Conservation (phyloP, 2,797 vertebrate genomes). For the Acomys russatus region DNA sequence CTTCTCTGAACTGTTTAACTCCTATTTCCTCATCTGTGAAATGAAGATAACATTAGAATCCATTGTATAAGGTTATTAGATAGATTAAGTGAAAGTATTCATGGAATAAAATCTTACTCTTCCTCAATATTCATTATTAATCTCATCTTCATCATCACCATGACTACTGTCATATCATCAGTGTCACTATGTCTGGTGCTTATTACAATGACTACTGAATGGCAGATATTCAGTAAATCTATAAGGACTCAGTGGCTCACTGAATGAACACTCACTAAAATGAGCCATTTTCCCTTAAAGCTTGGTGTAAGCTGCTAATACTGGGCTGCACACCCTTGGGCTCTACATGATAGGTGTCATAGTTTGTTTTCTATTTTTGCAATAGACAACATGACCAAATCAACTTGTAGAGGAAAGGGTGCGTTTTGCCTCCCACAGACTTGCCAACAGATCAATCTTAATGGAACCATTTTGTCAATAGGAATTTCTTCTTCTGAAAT, state of each 20-base stretch:
- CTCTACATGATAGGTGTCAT: background rate
- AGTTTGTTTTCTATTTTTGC: background rate
- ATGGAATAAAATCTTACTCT: background rate
- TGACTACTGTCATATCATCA: background rate
- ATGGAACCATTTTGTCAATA: background rate
- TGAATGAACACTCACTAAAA: background rate
- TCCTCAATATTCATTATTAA: background rate
- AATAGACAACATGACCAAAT: background rate
- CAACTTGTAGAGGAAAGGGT: background rate
- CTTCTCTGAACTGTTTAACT: constrained; percentile 14
- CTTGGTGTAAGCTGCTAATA: background rate
- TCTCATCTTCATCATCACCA: background rate
- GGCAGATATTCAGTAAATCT: background rate
- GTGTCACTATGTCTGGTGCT: background rate
- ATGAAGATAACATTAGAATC: constrained; percentile 8
- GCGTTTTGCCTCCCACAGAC: background rate
- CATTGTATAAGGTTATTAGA: background rate
- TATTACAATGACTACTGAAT: background rate
- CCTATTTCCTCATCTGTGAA: constrained; percentile 49
- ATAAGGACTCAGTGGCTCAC: no score
- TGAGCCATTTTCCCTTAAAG: background rate
- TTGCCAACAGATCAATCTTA: background rate
- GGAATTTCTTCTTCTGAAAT: background rate
- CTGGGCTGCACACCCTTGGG: background rate
- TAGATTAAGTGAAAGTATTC: background rate